Percentiles rank a stretch among this genome's conserved stretches.
phyloP scores from a whole-genome alignment of 2,797 vertebrate species.

The Clarias laeviceps region DNA sequence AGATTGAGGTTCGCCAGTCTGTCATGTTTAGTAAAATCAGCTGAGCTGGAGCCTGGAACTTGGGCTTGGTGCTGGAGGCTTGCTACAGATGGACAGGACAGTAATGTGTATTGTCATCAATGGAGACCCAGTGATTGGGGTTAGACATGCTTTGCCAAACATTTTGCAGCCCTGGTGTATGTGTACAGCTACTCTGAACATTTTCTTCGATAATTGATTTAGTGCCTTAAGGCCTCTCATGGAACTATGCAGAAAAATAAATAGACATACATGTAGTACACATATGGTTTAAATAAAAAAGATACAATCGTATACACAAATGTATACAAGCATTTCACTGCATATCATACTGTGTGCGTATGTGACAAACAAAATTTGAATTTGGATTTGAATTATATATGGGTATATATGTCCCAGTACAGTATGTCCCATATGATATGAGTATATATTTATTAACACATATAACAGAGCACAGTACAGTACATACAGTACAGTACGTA shows the following conservation, averaged over 20 bases:
- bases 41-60: constrained; percentile 39
- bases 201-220: not conserved
- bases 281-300: constrained; percentile 36
- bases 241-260: not conserved
- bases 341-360: no score
- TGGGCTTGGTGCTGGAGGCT: constrained; percentile 44
- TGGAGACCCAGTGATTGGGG: constrained; percentile 66
- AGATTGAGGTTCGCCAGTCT: constrained; percentile 38
- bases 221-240: not conserved
- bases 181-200: not conserved
- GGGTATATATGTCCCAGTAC: no score
- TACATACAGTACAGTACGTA: no score
- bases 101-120: constrained; percentile 77
- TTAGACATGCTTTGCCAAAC: constrained; percentile 60
- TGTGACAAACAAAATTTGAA: no score
- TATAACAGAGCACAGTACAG: not conserved
- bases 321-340: not conserved
- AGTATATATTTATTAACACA: not conserved
- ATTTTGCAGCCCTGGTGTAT: constrained; percentile 35
- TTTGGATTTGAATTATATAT: no score
- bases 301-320: not conserved
- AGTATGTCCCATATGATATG: no score
- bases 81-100: constrained; percentile 66
- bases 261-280: constrained; percentile 17
- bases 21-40: constrained; percentile 50